Conservation (phyloP, 2,797 vertebrate species). For the Peromyscus melanophrys region DNA sequence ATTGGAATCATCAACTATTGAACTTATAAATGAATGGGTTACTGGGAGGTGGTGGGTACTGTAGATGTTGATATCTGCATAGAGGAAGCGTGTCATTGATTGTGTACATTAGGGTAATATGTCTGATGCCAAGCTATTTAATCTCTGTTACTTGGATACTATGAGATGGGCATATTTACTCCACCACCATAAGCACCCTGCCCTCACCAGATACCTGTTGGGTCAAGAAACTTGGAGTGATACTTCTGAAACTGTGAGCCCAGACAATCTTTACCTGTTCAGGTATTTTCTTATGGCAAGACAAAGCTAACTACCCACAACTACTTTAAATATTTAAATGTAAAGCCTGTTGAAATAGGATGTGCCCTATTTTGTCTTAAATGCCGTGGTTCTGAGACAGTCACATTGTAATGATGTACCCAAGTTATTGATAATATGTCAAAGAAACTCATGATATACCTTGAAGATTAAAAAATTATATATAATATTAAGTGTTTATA, state of each 20-base stretch:
- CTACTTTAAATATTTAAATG: conserved; percentile 44
- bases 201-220: not conserved
- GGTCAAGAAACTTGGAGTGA: not conserved
- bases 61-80: not conserved
- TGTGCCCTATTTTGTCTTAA: not conserved
- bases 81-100: not conserved
- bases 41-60: not conserved
- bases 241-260: not conserved
- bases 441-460: not conserved
- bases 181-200: not conserved
- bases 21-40: not conserved
- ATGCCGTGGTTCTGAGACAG: not conserved
- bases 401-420: not conserved
- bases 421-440: not conserved
- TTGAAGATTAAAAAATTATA: not conserved
- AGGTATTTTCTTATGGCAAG: not conserved
- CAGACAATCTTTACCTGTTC: not conserved
- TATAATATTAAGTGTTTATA: not conserved
- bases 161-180: not conserved
- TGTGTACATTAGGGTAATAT: not conserved
- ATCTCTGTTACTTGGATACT: not conserved
- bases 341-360: not conserved
- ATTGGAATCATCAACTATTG: not conserved
- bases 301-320: not conserved
- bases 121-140: not conserved